Percentiles rank a stretch among this genome's conserved stretches.
Conservation (phyloP, 2,797 vertebrate genomes). For the Oreonectes daqikongensis region DNA sequence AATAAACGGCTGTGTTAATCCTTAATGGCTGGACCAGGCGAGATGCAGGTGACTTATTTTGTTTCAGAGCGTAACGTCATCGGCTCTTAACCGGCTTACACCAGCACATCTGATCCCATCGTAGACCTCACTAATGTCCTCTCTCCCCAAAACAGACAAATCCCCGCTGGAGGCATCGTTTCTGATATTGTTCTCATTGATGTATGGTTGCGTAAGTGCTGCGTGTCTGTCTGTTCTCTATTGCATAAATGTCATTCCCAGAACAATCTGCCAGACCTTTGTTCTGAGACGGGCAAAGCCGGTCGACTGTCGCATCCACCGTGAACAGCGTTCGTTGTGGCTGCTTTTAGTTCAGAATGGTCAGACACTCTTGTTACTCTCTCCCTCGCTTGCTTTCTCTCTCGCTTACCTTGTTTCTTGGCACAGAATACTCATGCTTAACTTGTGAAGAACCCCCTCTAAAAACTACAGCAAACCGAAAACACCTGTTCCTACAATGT, state of each 20-base stretch:
- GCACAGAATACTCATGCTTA: background rate
- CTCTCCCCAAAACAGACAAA: conserved; percentile 39
- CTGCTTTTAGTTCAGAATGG: conserved; percentile 38
- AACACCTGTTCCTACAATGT: conserved; percentile 1
- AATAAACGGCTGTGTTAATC: conserved; percentile 10
- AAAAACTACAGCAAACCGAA: background rate
- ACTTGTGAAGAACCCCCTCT: background rate
- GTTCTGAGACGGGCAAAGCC: conserved; percentile 39
- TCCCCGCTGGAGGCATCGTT: conserved; percentile 43
- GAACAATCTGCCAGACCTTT: conserved; percentile 38
- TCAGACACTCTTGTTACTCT: conserved; percentile 32
- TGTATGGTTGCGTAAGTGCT: conserved; percentile 49
- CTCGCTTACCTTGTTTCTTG: background rate
- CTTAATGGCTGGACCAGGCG: background rate
- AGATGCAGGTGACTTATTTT: conserved; percentile 21
- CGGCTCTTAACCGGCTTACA: conserved; percentile 28
- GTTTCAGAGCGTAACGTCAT: background rate
- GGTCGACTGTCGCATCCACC: conserved; percentile 17
- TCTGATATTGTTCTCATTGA: conserved; percentile 51
- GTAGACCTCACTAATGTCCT: conserved; percentile 41
- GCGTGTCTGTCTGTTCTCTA: conserved; percentile 27
- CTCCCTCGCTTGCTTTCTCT: conserved; percentile 11
- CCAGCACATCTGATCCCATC: conserved; percentile 5
- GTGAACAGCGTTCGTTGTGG: conserved; percentile 41
- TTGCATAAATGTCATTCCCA: conserved; percentile 53